Conservation (phyloP, 2,888 invertebrate species). For the Bedellia somnulentella region DNA sequence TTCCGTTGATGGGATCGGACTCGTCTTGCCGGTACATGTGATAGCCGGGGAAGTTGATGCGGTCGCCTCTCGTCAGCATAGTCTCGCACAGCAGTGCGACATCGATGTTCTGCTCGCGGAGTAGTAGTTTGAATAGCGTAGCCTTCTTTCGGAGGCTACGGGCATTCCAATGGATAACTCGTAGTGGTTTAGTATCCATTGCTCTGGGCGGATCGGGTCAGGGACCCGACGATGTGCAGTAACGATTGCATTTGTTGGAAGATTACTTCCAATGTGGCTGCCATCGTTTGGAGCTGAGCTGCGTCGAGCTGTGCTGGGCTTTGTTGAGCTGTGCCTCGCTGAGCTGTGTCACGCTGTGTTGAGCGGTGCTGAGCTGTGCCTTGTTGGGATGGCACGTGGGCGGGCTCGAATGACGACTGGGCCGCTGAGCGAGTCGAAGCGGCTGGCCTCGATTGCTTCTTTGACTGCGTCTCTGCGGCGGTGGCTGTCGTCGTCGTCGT, state of each 20-base stretch:
- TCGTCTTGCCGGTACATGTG: slow-evolving; percentile 1
- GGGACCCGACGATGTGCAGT: neutral
- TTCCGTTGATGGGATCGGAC: neutral
- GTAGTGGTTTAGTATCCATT: neutral
- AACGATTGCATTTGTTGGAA: neutral
- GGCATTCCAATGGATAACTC: slow-evolving; percentile 2
- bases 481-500: neutral
- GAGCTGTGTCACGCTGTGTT: neutral
- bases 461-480: neutral
- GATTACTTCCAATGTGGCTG: neutral
- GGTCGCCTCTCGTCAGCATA: neutral
- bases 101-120: neutral
- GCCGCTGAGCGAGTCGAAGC: neutral
- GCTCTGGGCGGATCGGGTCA: neutral
- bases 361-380: too few relatives aligned
- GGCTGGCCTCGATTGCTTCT: neutral
- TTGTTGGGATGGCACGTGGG: neutral
- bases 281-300: neutral
- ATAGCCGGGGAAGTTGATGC: neutral
- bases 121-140: neutral
- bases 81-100: slow-evolving; percentile 4
- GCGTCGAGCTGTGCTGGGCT: neutral
- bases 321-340: neutral
- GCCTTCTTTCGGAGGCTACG: neutral
- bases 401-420: too few relatives aligned